These are phyloP conservation scores for Pomatostomus ruficeps DNA, from an alignment of 2,113 vertebrate genomes.

Conservation along the genomic window DNA sequence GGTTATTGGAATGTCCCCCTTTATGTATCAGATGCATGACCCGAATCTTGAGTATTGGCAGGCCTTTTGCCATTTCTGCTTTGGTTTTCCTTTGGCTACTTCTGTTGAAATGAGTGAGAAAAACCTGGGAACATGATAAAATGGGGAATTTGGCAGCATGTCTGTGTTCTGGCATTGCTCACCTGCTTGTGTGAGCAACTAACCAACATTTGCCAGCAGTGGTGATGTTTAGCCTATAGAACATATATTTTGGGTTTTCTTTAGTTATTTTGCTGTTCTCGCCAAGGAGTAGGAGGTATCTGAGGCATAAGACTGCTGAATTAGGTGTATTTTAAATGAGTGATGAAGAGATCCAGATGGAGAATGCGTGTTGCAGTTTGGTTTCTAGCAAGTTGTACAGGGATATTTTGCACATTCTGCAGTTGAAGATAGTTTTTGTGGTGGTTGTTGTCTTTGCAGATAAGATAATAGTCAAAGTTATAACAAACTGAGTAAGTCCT, in stretches of 20 bases:
- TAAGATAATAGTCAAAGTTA: neutral
- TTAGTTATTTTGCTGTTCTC: neutral
- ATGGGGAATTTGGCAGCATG: neutral
- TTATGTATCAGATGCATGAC: neutral
- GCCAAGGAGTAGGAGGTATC: neutral
- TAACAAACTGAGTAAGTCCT: neutral
- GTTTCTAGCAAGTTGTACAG: neutral
- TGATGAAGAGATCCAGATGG: neutral
- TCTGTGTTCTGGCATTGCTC: neutral
- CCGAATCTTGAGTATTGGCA: neutral
- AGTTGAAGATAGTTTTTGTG: neutral
- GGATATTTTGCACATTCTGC: neutral
- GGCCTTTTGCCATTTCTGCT: neutral
- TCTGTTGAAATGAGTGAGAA: neutral
- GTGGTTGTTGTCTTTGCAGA: neutral
- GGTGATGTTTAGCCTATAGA: neutral
- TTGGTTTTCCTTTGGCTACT: neutral
- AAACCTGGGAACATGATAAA: neutral
- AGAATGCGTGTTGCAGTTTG: neutral
- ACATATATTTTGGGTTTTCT: neutral
- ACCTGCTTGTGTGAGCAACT: neutral
- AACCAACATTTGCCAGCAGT: neutral
- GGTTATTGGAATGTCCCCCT: neutral
- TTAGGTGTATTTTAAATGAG: constrained; percentile 9
- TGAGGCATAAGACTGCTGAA: constrained; percentile 43